Evolutionary conservation across 1,140 invertebrate species (phyloP), one percentile per base, ranked within the genome.

Genomic region (Macrobrachium nipponense): DNA sequence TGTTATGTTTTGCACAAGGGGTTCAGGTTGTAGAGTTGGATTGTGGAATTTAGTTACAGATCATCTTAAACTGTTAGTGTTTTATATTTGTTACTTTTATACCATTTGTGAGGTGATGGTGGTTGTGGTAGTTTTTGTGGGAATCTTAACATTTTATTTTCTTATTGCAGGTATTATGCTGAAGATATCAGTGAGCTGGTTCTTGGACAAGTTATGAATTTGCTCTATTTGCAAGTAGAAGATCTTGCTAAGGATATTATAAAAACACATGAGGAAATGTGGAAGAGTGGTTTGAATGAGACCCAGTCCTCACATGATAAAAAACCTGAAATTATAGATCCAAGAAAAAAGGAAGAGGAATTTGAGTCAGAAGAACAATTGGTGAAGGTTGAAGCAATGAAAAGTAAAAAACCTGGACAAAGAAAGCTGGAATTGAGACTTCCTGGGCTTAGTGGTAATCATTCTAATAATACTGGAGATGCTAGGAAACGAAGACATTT

Each of bases 191-290:
- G 79, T 62, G 51, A 82, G 18, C 62, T 51, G 6, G 86, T 89
- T 44, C 78, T 87, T 8, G 27, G 66, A 20, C 88, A 87, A 20
- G 88, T 89, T 23, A 87, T 87, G 73, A 76, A 75, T 27, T 77
- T 89, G 17, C 70, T 89, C 62, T 87, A 87, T 66, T 72, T 78
- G 58, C 88, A 89, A 80, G 70, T 89, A n/a, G 88, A 89, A 27
- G 79, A 82, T 59, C 82, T 87, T n/a, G 78, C 75, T 6, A 77
- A 75, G 17, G 82, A 84, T 51, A 86, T 89, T 18, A 73, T 89
- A 14, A 82, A 82, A 62, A 80, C 86, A 6, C 86, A 88, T 78
- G 87, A 88, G 68, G 27, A 61, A 11, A 61, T 70, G 51, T 82
- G 81, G 77, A 76, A 68, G 44, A 75, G 15, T 62, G 44, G 77